These are phyloP conservation scores for Ptychadena robeensis DNA, from an alignment of 2,797 vertebrate genomes.

Conservation along the genomic window DNA sequence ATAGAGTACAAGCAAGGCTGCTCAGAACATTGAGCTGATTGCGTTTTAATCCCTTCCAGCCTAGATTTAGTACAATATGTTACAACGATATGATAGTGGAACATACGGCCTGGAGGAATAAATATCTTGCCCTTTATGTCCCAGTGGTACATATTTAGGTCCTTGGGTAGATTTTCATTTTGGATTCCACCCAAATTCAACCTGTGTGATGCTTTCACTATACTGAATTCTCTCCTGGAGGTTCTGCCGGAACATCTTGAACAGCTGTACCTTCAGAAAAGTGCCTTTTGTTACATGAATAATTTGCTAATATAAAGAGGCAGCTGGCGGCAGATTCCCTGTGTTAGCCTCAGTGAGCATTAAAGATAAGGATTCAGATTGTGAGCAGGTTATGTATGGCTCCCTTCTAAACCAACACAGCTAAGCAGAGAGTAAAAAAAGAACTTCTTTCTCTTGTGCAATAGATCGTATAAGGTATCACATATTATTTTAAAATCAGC, in stretches of 20 bases:
- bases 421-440: conserved; percentile 8
- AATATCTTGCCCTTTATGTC: conserved; percentile 26
- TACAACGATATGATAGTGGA: conserved; percentile 15
- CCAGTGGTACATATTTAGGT: conserved; percentile 8
- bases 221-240: conserved; percentile 39
- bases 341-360: conserved; percentile 57
- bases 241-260: conserved; percentile 52
- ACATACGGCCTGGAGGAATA: conserved; percentile 28
- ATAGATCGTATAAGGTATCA: not conserved
- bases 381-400: conserved; percentile 55
- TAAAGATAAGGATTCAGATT: conserved; percentile 50
- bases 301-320: conserved; percentile 59
- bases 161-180: conserved; percentile 29
- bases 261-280: conserved; percentile 56
- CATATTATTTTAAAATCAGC: not conserved
- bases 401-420: conserved; percentile 47
- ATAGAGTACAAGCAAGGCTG: not conserved
- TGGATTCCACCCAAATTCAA: conserved; percentile 44
- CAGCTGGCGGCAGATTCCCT: conserved; percentile 56
- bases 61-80: conserved; percentile 10
- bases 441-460: conserved; percentile 1
- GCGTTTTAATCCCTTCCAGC: not conserved
- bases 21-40: conserved; percentile 7
- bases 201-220: conserved; percentile 48
- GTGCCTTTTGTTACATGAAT: conserved; percentile 59